Percentiles rank a stretch among this genome's conserved stretches.
These are phyloP conservation scores for Drosophila subquinaria DNA, from an alignment of 2,888 invertebrate species.

Conservation along the genomic window DNA sequence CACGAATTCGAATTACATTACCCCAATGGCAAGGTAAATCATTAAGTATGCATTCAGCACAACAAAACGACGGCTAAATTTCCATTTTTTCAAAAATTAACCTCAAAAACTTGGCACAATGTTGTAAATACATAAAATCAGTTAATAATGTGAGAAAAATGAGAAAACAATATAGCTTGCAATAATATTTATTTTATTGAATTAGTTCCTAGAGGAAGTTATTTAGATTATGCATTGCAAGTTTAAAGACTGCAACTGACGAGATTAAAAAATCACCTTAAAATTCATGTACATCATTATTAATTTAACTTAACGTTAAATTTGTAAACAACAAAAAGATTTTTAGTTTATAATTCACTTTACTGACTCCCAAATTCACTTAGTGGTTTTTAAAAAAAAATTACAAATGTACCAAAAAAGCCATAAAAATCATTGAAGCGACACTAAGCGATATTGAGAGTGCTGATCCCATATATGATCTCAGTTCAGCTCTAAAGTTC, in stretches of 20 bases:
- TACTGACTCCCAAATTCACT: background rate
- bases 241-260: background rate
- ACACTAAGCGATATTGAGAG: background rate
- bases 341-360: background rate
- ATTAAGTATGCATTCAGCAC: conserved; percentile 60
- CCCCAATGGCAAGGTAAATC: conserved; percentile 45
- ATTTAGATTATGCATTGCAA: background rate
- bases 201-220: background rate
- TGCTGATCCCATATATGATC: background rate
- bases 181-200: background rate
- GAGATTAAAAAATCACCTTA: background rate
- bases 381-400: background rate
- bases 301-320: background rate
- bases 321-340: background rate
- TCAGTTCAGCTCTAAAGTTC: background rate
- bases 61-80: conserved; percentile 45
- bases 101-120: conserved; percentile 42
- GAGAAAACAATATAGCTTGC: conserved; percentile 2
- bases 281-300: background rate
- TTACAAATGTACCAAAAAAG: background rate
- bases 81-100: conserved; percentile 37
- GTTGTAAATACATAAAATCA: conserved; percentile 1
- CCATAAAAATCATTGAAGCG: background rate
- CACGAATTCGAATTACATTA: conserved; percentile 27
- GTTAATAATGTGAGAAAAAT: conserved; percentile 4